These are phyloP conservation scores for Nicator chloris DNA, from an alignment of 2,113 vertebrate species.

Conservation along the genomic window DNA sequence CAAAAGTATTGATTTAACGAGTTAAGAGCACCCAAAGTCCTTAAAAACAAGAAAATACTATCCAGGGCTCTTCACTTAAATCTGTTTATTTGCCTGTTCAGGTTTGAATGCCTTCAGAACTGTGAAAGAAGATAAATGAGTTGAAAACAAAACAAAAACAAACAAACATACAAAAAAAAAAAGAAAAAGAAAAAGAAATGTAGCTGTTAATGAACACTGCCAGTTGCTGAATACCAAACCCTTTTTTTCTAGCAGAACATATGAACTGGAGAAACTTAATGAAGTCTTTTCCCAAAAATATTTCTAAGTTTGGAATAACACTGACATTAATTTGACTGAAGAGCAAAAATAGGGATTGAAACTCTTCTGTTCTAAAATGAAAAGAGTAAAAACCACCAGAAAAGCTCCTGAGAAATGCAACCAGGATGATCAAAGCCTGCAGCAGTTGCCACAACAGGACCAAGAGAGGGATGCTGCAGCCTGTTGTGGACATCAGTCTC, in stretches of 20 bases:
- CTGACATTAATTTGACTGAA: neutral
- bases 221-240: neutral
- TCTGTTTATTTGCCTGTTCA: neutral
- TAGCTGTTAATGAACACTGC: neutral
- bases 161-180: neutral
- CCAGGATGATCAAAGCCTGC: neutral
- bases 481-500: rapidly evolving
- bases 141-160: neutral
- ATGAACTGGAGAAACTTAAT: neutral
- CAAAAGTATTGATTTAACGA: neutral
- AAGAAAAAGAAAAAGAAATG: neutral
- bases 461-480: neutral
- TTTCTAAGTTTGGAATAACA: neutral
- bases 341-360: neutral
- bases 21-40: neutral
- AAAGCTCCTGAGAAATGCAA: neutral
- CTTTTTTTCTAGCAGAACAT: neutral
- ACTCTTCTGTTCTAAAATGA: neutral
- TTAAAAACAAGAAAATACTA: neutral
- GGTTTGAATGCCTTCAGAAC: neutral
- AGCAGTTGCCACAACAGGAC: neutral
- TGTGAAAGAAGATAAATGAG: neutral
- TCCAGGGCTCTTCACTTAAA: neutral
- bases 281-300: neutral
- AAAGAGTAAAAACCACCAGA: neutral